Evolutionary conservation across 2,888 invertebrate genomes (phyloP).

Genomic region (Acrocyrtus sp.): DNA sequence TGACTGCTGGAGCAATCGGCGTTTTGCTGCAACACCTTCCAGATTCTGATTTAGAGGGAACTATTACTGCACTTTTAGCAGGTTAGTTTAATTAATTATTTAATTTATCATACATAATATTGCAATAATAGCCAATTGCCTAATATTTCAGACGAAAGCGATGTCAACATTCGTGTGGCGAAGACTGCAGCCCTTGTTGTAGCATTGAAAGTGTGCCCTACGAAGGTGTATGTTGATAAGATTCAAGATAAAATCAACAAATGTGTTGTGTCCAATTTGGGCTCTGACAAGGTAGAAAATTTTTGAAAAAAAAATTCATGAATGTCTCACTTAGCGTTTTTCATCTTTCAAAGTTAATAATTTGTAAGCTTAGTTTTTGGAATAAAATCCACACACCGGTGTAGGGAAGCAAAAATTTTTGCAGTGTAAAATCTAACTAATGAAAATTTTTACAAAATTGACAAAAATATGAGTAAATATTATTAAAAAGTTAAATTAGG

Average conservation of each 20-base stretch:
- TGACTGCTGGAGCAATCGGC: conserved; percentile 91
- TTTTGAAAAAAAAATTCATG: background rate
- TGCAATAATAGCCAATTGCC: no score
- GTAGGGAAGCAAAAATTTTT: no score
- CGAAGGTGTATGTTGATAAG: conserved; percentile 73
- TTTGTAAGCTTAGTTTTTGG: background rate
- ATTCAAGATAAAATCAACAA: conserved; percentile 77
- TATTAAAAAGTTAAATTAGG: no score
- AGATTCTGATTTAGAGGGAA: conserved; percentile 76
- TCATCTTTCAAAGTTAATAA: background rate
- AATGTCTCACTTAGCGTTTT: background rate
- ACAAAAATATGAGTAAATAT: no score
- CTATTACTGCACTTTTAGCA: conserved; percentile 78
- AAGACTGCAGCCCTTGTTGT: conserved; percentile 86
- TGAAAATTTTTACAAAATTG: no score
- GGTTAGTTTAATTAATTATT: conserved; percentile 20
- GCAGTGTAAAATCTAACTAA: no score
- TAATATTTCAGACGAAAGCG: conserved; percentile 66
- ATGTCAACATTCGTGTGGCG: conserved; percentile 83
- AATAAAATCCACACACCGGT: no score
- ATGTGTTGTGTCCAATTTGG: conserved; percentile 76
- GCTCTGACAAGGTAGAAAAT: conserved; percentile 76
- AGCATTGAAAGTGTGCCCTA: conserved; percentile 85
- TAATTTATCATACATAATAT: background rate
- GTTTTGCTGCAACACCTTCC: conserved; percentile 82